Evolutionary conservation across 2,113 vertebrate genomes (phyloP).

Genomic region (Actenoides lindsayi): DNA sequence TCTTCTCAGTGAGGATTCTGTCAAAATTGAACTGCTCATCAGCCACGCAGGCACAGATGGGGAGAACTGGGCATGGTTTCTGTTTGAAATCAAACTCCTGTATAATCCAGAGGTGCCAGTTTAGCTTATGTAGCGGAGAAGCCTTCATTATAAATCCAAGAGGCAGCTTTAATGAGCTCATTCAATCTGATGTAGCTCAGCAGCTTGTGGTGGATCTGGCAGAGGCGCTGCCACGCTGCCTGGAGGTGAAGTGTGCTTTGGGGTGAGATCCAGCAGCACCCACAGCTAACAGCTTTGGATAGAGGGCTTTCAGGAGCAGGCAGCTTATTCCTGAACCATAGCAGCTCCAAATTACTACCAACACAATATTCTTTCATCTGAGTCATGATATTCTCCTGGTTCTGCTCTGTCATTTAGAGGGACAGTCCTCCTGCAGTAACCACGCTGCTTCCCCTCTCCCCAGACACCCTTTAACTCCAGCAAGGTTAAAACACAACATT

Average conservation of each 20-base stretch:
- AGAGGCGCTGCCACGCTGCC: not conserved
- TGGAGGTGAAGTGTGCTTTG: no score
- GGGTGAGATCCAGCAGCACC: not conserved
- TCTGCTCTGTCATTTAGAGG: not conserved
- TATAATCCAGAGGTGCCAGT: not conserved
- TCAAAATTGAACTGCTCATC: not conserved
- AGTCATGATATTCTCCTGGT: not conserved
- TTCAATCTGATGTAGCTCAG: not conserved
- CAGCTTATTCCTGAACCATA: not conserved
- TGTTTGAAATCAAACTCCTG: not conserved
- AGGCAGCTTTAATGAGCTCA: not conserved
- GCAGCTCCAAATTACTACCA: not conserved
- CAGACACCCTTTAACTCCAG: not conserved
- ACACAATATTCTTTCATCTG: not conserved
- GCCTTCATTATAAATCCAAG: not conserved
- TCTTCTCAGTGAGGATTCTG: not conserved
- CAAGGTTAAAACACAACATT: not conserved
- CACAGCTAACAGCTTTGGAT: not conserved
- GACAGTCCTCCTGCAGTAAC: not conserved
- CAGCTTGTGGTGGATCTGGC: not conserved
- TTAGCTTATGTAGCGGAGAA: not conserved
- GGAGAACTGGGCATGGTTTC: not conserved
- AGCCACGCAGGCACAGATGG: not conserved
- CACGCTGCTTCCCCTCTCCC: not conserved
- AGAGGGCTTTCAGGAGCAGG: not conserved